Base-by-base conservation (phyloP, 2,888 invertebrate species). In the Zele albiditarsus region DNA sequence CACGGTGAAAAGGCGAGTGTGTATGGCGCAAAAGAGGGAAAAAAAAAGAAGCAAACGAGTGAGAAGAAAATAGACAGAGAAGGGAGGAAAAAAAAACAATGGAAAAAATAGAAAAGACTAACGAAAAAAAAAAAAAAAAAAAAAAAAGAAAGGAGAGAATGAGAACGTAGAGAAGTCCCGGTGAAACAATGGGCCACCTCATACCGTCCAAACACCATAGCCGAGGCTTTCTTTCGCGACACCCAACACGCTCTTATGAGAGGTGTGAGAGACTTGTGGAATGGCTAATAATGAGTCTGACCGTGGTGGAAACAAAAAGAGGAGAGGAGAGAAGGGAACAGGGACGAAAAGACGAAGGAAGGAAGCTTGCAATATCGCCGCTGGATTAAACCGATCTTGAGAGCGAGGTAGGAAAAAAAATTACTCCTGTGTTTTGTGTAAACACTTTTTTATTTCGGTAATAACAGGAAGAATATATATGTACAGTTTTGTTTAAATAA, bases 151-250 rank as follows among this genome's bases (percentile, higher is more conserved):
- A 66, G 65, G 27, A 49, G 62, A 71, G n/a, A 46, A 63, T 60
- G 73, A 77, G 20, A 70, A 57, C 23, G 33, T 28, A 38, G 14
- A 62, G 49, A 84, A 82, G 84, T 84, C 84, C 74, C 83, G 83
- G 81, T 84, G 84, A 85, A 87, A 87, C 86, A 87, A 87, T 86
- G 82, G 81, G n/a, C 75, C 75, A 82, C 20, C 20, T 20, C 20
- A 46, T 82, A 80, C 79, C 76, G 81, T 77, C 82, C 81, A 80
- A 80, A 80, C 79, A 80, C 69, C 53, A 20, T 20, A 20, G 72
- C 69, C 57, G 69, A 68, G 77, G 75, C 77, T 80, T 80, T 80
- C 74, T 76, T 79, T 76, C 78, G 77, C 75, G 77, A 77, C 77
- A 72, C 77, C 68, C 73, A 75, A 70, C 76, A 74, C 71, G 76